A percentile compares a stretch with the other conserved stretches of the same genome.
phyloP scores from a whole-genome alignment of 2,113 vertebrate species.

The Tricholaema leucomelas region DNA sequence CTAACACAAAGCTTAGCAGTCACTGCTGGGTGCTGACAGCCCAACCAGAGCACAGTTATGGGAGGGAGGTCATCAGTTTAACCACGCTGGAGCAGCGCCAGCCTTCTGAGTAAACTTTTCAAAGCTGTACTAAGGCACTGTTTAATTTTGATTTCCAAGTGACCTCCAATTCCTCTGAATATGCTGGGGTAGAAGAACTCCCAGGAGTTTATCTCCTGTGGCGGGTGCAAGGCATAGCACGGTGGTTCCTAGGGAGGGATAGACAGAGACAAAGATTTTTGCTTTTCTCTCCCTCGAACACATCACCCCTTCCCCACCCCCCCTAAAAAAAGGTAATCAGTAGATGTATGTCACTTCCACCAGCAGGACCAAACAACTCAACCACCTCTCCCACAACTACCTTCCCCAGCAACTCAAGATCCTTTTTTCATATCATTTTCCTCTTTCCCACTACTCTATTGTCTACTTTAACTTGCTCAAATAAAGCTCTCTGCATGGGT shows the following conservation, averaged over 20 bases:
- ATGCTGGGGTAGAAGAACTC: neutral
- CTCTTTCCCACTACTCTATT: neutral
- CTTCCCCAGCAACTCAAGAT: neutral
- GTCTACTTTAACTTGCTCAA: neutral
- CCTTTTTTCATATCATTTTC: neutral
- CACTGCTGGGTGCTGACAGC: neutral
- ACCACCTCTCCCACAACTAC: neutral
- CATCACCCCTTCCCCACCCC: neutral
- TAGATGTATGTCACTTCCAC: neutral
- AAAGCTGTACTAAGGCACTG: neutral
- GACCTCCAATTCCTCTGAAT: neutral
- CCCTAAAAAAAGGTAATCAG: neutral
- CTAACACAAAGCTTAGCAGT: neutral
- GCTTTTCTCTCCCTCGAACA: neutral
- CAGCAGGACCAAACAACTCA: neutral
- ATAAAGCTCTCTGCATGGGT: neutral
- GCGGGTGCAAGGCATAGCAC: neutral
- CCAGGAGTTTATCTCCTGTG: neutral
- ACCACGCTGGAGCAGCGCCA: neutral
- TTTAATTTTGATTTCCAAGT: constrained; percentile 41
- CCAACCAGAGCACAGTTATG: accelerated
- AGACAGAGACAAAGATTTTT: neutral
- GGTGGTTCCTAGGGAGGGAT: neutral
- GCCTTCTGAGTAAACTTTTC: constrained; percentile 3
- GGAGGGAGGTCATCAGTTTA: neutral